Conservation (phyloP, 2,113 vertebrate species). For the Hirundichthys speculiger region DNA sequence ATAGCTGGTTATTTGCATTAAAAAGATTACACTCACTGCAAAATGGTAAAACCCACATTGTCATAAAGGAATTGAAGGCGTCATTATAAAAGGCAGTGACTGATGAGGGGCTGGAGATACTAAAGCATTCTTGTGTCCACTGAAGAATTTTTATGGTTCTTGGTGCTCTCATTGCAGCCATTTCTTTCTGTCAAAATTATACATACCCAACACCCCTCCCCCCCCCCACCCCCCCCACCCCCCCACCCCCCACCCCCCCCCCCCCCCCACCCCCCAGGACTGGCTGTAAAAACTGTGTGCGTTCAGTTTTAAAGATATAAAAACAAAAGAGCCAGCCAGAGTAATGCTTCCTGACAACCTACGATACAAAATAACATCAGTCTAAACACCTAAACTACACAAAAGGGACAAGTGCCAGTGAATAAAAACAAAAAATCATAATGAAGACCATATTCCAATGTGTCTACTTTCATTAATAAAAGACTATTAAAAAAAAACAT, state of each 20-base stretch:
- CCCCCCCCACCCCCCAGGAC: constrained; percentile 55
- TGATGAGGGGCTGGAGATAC: constrained; percentile 52
- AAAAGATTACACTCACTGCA: constrained; percentile 62
- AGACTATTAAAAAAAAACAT: not conserved
- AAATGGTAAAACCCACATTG: constrained; percentile 48
- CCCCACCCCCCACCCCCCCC: constrained; percentile 43
- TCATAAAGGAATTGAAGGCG: constrained; percentile 62
- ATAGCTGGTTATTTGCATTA: constrained; percentile 71
- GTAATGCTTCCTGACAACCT: constrained; percentile 74
- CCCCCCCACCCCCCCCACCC: constrained; percentile 46
- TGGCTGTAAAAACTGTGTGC: constrained; percentile 68
- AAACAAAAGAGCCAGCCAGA: constrained; percentile 68
- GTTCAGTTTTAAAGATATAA: constrained; percentile 71
- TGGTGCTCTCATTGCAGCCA: constrained; percentile 35
- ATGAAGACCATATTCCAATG: no score
- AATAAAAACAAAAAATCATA: no score
- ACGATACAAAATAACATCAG: constrained; percentile 56
- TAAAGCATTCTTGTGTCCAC: constrained; percentile 65
- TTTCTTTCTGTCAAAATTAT: constrained; percentile 53
- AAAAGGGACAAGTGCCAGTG: no score
- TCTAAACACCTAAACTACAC: constrained; percentile 11
- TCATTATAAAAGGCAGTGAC: constrained; percentile 49
- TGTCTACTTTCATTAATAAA: not conserved
- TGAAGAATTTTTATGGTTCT: constrained; percentile 66
- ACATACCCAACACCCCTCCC: constrained; percentile 53